Percentiles rank a stretch among this genome's conserved stretches.
phyloP scores from a whole-genome alignment of 1,140 invertebrate genomes.

The Eumeta japonica region DNA sequence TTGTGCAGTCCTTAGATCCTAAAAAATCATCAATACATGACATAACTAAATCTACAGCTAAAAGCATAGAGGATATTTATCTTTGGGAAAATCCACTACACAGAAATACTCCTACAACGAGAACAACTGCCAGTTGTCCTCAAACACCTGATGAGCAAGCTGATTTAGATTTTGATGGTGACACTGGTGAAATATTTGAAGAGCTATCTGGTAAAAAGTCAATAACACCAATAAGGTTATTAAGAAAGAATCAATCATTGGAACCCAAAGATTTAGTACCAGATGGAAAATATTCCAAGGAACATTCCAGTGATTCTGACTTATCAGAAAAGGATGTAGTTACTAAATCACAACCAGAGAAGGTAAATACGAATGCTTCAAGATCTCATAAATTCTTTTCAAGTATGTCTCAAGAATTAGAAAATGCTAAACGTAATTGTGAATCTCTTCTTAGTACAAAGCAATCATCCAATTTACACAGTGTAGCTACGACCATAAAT shows the following conservation, averaged over 20 bases:
- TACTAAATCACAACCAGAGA: background rate
- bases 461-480: slow-evolving; percentile 45
- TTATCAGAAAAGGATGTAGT: slow-evolving; percentile 28
- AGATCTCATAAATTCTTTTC: slow-evolving; percentile 55
- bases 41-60: slow-evolving; percentile 39
- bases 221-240: slow-evolving; percentile 61
- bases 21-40: slow-evolving; percentile 41
- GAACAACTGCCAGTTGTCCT: slow-evolving; percentile 47
- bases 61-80: slow-evolving; percentile 65
- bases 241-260: slow-evolving; percentile 42
- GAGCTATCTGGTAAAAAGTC: slow-evolving; percentile 65
- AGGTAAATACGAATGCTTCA: slow-evolving; percentile 13
- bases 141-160: slow-evolving; percentile 69
- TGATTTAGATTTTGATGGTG: slow-evolving; percentile 67
- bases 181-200: slow-evolving; percentile 59
- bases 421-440: slow-evolving; percentile 53
- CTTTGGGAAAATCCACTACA: slow-evolving; percentile 76
- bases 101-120: slow-evolving; percentile 49
- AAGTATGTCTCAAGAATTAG: slow-evolving; percentile 54
- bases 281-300: slow-evolving; percentile 22
- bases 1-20: slow-evolving; percentile 36
- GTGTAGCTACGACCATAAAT: slow-evolving; percentile 52
- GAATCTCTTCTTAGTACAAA: slow-evolving; percentile 49
- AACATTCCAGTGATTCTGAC: slow-evolving; percentile 39
- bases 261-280: slow-evolving; percentile 26